Evolutionary conservation across 2,113 vertebrate species (phyloP).

Genomic region (Nettapus auritus): DNA sequence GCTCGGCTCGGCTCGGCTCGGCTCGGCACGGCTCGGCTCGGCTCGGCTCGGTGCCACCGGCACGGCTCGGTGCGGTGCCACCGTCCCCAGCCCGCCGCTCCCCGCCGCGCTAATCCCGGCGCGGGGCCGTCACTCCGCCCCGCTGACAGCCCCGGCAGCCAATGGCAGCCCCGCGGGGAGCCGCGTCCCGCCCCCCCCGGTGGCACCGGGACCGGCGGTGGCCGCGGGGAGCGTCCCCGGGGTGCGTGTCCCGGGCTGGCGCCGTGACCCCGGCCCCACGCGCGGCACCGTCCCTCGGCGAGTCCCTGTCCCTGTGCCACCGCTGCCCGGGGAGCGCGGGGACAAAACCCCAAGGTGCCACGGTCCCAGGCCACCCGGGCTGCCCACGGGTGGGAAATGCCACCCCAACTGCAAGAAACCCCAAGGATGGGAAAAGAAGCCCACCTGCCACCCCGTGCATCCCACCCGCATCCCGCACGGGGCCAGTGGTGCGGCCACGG

Average conservation of each 20-base stretch:
- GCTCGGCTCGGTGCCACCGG: not conserved
- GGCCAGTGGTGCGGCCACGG: not conserved
- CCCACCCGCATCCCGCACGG: rapidly evolving
- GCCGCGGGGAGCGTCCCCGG: too few relatives aligned
- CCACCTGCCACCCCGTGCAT: rapidly evolving
- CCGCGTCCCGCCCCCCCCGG: not conserved
- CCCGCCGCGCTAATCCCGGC: slow-evolving; percentile 29
- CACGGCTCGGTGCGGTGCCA: not conserved
- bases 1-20: not conserved
- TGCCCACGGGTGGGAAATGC: not conserved
- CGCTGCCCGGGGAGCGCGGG: rapidly evolving
- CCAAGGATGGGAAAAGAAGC: not conserved
- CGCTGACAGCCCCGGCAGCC: not conserved
- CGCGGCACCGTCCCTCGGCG: too few relatives aligned
- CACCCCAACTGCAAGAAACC: not conserved
- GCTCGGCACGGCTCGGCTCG: too few relatives aligned
- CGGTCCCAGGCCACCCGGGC: not conserved
- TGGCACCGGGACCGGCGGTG: not conserved
- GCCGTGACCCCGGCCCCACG: too few relatives aligned
- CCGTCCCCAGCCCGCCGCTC: not conserved
- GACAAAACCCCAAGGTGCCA: not conserved
- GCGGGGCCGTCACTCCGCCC: slow-evolving; percentile 2
- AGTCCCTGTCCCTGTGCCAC: too few relatives aligned
- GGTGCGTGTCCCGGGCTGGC: not conserved
- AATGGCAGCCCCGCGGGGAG: not conserved